A percentile compares a stretch with the other conserved stretches of the same genome.
phyloP scores from a whole-genome alignment of 2,113 vertebrate genomes.

The Actinemys pallida region DNA sequence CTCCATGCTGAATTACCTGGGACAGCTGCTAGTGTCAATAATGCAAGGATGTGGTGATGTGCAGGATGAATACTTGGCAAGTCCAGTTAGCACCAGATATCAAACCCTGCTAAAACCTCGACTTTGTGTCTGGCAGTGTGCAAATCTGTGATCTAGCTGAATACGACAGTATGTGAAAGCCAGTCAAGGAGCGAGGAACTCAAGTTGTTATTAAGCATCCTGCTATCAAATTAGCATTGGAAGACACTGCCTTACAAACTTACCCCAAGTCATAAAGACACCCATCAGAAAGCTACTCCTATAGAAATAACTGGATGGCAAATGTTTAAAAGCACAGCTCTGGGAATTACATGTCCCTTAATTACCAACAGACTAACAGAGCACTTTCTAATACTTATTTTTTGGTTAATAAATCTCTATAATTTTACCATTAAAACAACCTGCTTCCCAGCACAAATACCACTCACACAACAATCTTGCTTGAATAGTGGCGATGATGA shows the following conservation, averaged over 20 bases:
- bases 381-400: not conserved
- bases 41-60: not conserved
- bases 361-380: not conserved
- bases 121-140: constrained; percentile 21
- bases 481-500: not conserved
- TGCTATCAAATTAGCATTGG: not conserved
- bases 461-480: not conserved
- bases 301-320: not conserved
- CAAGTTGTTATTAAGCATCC: not conserved
- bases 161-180: not conserved
- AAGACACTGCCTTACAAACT: rapidly evolving
- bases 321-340: not conserved
- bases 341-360: not conserved
- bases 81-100: not conserved
- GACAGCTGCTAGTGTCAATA: not conserved
- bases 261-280: not conserved
- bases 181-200: not conserved
- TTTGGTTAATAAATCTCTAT: not conserved
- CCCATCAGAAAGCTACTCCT: not conserved
- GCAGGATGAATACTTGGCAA: not conserved
- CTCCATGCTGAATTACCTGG: not conserved
- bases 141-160: constrained; percentile 2
- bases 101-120: constrained; percentile 13
- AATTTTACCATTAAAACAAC: not conserved
- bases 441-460: not conserved